These are phyloP conservation scores for Latrodectus elegans DNA, from an alignment of 2,888 invertebrate genomes.

Conservation along the genomic window DNA sequence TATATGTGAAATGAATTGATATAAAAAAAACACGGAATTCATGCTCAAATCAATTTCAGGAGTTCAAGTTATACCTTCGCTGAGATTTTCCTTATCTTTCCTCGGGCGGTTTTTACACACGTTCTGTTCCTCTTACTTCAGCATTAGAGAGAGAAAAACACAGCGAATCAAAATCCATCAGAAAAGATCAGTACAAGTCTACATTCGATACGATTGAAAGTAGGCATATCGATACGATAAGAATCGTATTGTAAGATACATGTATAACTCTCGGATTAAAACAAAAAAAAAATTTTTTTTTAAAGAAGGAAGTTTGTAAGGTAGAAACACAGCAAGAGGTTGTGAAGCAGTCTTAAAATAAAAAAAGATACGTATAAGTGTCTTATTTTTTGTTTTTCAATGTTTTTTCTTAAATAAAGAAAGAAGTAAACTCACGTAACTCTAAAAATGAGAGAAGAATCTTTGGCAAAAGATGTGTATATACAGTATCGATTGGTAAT, in stretches of 20 bases:
- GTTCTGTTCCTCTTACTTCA: no score
- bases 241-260: background rate
- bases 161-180: background rate
- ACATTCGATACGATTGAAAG: background rate
- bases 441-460: background rate
- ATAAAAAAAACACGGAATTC: no score
- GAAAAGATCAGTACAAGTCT: background rate
- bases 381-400: background rate
- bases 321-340: background rate
- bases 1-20: no score
- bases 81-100: no score
- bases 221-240: background rate
- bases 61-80: no score
- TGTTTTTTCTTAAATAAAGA: background rate
- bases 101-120: no score
- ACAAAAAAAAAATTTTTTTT: background rate
- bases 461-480: background rate
- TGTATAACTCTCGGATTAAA: background rate
- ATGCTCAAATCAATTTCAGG: no score
- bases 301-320: background rate
- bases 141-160: no score
- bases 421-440: background rate
- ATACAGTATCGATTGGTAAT: background rate
- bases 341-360: background rate
- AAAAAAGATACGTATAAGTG: background rate